Evolutionary conservation across 2,797 vertebrate species (phyloP).

Genomic region (Podarcis lilfordi): DNA sequence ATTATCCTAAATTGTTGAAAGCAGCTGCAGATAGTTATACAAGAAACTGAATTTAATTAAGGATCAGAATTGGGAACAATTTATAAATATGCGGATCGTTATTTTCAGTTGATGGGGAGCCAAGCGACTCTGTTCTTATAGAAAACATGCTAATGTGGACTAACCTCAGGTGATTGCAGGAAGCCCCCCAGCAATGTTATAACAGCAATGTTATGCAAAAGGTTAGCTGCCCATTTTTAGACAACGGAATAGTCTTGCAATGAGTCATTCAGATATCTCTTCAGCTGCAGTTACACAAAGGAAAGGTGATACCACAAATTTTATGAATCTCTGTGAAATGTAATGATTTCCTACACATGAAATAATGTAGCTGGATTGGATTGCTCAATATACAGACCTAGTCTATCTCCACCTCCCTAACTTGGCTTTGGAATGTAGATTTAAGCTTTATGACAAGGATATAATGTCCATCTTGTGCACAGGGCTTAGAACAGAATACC

Average conservation of each 20-base stretch:
- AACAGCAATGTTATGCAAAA: neutral
- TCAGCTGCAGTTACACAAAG: neutral
- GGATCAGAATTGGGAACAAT: slow-evolving; percentile 8
- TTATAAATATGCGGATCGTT: slow-evolving; percentile 28
- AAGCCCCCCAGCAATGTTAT: neutral
- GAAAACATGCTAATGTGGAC: neutral
- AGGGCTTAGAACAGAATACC: neutral
- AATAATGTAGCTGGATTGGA: neutral
- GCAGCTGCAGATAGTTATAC: slow-evolving; percentile 19
- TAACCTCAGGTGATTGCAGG: neutral
- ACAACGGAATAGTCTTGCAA: neutral
- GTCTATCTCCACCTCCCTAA: neutral
- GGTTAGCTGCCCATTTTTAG: neutral
- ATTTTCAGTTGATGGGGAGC: slow-evolving; percentile 31
- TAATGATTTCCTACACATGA: neutral
- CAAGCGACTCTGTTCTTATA: neutral
- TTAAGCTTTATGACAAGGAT: neutral
- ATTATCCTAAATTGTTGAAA: slow-evolving; percentile 23
- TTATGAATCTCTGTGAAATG: neutral
- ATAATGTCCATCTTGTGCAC: neutral
- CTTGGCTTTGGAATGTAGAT: neutral
- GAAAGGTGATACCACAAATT: no score
- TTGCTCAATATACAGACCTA: neutral
- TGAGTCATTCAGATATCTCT: neutral
- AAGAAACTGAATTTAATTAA: slow-evolving; percentile 34